phyloP scores from a whole-genome alignment of 2,888 invertebrate genomes.

The Aspidiotus rigidus region DNA sequence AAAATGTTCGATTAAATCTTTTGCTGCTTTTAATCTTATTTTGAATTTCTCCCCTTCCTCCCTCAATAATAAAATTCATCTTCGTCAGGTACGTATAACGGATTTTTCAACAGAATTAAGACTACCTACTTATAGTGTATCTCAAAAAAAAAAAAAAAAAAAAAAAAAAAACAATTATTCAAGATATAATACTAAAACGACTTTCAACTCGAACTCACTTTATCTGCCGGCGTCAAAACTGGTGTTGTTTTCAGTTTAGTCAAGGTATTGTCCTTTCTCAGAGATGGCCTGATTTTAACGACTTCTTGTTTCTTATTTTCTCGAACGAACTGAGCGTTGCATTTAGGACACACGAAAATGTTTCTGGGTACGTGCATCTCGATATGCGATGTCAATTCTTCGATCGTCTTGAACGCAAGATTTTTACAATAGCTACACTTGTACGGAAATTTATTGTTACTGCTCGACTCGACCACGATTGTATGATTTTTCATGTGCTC shows the following conservation, averaged over 20 bases:
- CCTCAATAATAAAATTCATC: no score
- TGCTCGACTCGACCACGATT: constrained; percentile 19
- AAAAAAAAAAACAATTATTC: not conserved
- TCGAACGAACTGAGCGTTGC: constrained; percentile 21
- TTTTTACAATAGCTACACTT: constrained; percentile 27
- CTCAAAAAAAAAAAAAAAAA: not conserved
- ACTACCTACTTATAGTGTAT: no score
- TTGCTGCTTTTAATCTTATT: no score
- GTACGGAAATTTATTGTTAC: constrained; percentile 20
- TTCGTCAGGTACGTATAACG: no score
- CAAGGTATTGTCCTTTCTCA: constrained; percentile 13
- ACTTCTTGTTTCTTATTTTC: constrained; percentile 21
- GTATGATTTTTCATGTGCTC: constrained; percentile 30
- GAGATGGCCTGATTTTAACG: constrained; percentile 10
- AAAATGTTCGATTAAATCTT: no score
- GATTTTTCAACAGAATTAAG: no score
- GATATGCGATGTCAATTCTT: constrained; percentile 26
- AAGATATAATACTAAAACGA: not conserved
- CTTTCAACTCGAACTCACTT: not conserved
- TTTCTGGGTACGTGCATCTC: constrained; percentile 26
- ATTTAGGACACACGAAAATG: constrained; percentile 21
- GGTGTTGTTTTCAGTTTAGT: constrained; percentile 25
- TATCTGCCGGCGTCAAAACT: constrained; percentile 23
- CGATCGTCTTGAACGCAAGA: constrained; percentile 20
- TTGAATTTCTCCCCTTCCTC: no score